phyloP scores from a whole-genome alignment of 1,140 invertebrate genomes.

The Megathymus violae region DNA sequence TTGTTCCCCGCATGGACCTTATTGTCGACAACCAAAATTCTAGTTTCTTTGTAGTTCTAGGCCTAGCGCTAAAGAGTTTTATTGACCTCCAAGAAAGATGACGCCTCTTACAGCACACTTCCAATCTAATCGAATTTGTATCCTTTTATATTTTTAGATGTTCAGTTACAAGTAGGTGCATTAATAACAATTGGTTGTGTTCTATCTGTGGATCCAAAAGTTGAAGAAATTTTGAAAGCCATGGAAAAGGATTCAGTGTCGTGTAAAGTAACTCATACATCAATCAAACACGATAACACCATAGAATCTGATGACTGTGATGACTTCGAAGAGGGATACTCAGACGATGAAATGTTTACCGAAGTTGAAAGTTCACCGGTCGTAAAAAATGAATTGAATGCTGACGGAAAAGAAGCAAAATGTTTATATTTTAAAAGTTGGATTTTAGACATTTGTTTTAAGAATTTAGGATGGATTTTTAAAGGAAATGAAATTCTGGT shows the following conservation, averaged over 20 bases:
- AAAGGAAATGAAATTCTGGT: conserved; percentile 62
- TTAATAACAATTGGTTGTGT: conserved; percentile 91
- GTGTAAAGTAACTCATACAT: conserved; percentile 36
- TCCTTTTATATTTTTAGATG: too few relatives aligned
- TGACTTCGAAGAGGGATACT: conserved; percentile 77
- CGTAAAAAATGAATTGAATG: conserved; percentile 53
- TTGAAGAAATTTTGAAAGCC: conserved; percentile 64
- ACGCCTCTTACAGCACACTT: too few relatives aligned
- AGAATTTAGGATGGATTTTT: conserved; percentile 81
- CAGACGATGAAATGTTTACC: conserved; percentile 73
- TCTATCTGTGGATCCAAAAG: conserved; percentile 86
- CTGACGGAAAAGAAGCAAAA: conserved; percentile 47
- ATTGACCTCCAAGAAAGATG: too few relatives aligned
- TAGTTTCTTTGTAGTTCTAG: too few relatives aligned
- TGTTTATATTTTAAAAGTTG: conserved; percentile 70
- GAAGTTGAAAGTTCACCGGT: conserved; percentile 29
- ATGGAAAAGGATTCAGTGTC: conserved; percentile 57
- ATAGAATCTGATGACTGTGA: conserved; percentile 63
- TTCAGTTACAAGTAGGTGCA: conserved; percentile 89
- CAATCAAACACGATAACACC: conserved; percentile 51
- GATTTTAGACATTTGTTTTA: conserved; percentile 84
- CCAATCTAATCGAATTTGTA: too few relatives aligned
- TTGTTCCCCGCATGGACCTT: too few relatives aligned
- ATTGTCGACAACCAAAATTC: too few relatives aligned
- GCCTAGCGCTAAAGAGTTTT: too few relatives aligned